phyloP scores from a whole-genome alignment of 1,140 invertebrate species.

The Sarcophaga peregrina region DNA sequence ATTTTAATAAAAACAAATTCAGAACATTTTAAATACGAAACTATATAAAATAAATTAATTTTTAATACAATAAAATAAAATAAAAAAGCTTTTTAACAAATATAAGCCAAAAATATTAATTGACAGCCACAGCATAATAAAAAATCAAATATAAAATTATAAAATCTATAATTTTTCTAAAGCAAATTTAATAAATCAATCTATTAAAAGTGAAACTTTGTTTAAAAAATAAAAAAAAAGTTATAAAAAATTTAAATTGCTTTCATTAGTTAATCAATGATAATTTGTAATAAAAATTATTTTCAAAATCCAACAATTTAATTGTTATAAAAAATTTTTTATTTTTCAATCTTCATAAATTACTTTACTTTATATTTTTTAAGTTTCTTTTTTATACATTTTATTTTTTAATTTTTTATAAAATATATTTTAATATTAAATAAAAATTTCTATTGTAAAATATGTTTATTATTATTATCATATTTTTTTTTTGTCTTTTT shows the following conservation, averaged over 20 bases:
- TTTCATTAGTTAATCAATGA: no score
- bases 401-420: conserved; percentile 1
- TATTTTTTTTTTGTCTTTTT: not conserved
- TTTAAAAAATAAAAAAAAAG: not conserved
- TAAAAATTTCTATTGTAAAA: conserved; percentile 5
- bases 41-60: not conserved
- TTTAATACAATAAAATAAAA: not conserved
- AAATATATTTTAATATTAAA: conserved; percentile 1
- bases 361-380: conserved; percentile 26
- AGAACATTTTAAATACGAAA: not conserved
- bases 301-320: conserved; percentile 4
- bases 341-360: not conserved
- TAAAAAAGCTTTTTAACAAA: conserved; percentile 32
- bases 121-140: not conserved
- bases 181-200: conserved; percentile 7
- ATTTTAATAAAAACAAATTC: not conserved
- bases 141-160: conserved; percentile 5
- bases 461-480: not conserved
- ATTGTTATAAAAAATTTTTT: conserved; percentile 30
- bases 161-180: conserved; percentile 12
- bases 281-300: conserved; percentile 20
- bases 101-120: conserved; percentile 31
- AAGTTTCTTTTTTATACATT: conserved; percentile 24
- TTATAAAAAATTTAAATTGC: not conserved
- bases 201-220: not conserved